Conservation (phyloP, 2,113 vertebrate genomes). For the Eubucco bourcierii region DNA sequence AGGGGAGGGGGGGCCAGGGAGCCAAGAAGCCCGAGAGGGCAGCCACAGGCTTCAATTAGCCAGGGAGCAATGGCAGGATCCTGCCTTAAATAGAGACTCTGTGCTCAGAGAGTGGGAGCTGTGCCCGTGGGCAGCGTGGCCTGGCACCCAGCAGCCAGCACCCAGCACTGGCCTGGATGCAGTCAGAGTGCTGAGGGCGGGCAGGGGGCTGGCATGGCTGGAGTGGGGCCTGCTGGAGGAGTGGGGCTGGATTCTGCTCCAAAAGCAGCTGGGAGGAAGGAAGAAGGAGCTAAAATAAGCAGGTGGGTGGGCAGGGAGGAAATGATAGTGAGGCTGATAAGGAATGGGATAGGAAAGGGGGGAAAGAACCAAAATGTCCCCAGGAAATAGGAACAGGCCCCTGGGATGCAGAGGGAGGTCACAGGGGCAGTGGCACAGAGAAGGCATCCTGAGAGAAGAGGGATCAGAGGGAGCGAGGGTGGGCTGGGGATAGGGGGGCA, state of each 20-base stretch:
- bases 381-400: background rate
- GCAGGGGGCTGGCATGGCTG: background rate
- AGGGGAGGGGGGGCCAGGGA: background rate
- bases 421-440: background rate
- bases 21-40: constrained; percentile 11
- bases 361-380: background rate
- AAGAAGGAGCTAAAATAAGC: constrained; percentile 65
- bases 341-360: background rate
- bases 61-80: background rate
- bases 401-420: background rate
- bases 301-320: constrained; percentile 65
- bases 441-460: background rate
- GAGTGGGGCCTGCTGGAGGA: background rate
- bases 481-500: accelerated
- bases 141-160: background rate
- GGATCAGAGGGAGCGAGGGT: too few species aligned
- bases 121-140: background rate
- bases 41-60: constrained; percentile 40
- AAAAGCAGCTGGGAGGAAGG: constrained; percentile 56
- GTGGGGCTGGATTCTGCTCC: background rate
- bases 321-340: constrained; percentile 41
- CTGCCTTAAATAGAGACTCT: constrained; percentile 34
- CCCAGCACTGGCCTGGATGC: accelerated
- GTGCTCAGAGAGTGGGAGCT: background rate
- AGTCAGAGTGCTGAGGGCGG: accelerated